Base-by-base conservation (phyloP, 2,888 invertebrate genomes). In the Diplolepis rosae region DNA sequence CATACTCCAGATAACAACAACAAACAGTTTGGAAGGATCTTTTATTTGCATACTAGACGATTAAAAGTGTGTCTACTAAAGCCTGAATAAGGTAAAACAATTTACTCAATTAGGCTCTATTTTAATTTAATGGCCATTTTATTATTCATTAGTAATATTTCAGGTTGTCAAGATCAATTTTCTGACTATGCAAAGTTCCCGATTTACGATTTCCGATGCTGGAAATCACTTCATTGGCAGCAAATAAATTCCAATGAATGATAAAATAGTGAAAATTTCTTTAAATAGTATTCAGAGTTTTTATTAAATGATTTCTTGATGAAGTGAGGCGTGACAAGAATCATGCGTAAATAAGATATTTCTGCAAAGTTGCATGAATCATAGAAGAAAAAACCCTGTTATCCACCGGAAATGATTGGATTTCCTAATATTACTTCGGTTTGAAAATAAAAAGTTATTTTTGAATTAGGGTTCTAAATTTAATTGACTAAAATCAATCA, bases 301-400 rank as follows among this genome's bases (percentile, higher is more conserved):
- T 56, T 6, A 1, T 35, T 22, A 18, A 56, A 56, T 56, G 32
- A 35, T 56, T 56, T 56, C 18, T 32, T 56, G 56, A 56, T 56
- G 18, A 56, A 56, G 18, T 56, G 22, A 35, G 18, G 18, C 18
- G 32, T 56, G 56, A 56, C 35, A 56, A 30, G 11, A 54, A 56
- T 56, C 35, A 11, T 32, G 18, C 22, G 56, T 56, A 35, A 56
- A 56, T 56, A 35, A 13, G 13, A 35, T 13, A 56, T 56, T 32
- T 56, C 18, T 35, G 18, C 18, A 56, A 54, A 56, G 22, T 56
- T 56, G 18, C 18, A 32, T 56, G 61, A 61, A 35, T 61, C 35
- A 61, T 61, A n/a, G n/a, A n/a, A n/a, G 35, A 39, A 22, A 39
- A 39, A 7, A 39, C 22, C n/a, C 5, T 22, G 18, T 56, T 35